phyloP scores from a whole-genome alignment of 92 coral and sea anemone genomes.

The Meandrina meandrites region DNA sequence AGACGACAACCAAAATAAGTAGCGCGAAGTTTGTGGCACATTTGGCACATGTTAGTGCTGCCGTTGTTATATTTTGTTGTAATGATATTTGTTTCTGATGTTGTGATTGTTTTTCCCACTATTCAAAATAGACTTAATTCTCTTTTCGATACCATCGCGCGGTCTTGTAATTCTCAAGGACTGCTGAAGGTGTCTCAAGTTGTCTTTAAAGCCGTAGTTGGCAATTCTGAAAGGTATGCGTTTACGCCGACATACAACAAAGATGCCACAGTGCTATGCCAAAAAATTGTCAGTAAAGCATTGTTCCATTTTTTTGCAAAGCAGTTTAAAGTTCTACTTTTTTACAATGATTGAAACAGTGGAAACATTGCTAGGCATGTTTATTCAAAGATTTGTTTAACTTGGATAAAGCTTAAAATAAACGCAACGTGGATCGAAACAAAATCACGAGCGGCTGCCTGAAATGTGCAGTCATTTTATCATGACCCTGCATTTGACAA shows the following conservation, averaged over 20 bases:
- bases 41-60: not conserved
- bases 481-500: not conserved
- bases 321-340: not conserved
- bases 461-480: not conserved
- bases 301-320: not conserved
- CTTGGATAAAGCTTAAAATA: not conserved
- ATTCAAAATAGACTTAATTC: not conserved
- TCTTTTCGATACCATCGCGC: not conserved
- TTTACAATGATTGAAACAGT: not conserved
- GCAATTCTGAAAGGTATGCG: not conserved
- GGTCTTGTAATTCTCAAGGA: not conserved
- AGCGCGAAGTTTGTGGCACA: not conserved
- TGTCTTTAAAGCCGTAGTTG: not conserved
- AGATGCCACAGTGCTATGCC: not conserved
- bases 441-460: not conserved
- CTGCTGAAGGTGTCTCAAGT: not conserved
- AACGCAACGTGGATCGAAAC: not conserved
- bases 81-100: too few species aligned
- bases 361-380: not conserved
- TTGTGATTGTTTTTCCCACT: too few species aligned
- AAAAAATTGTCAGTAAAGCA: not conserved
- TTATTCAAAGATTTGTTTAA: not conserved
- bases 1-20: not conserved
- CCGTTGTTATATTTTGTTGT: too few species aligned
- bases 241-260: not conserved